These are phyloP conservation scores for Falco cherrug DNA, from an alignment of 2,797 vertebrate species.

Conservation along the genomic window DNA sequence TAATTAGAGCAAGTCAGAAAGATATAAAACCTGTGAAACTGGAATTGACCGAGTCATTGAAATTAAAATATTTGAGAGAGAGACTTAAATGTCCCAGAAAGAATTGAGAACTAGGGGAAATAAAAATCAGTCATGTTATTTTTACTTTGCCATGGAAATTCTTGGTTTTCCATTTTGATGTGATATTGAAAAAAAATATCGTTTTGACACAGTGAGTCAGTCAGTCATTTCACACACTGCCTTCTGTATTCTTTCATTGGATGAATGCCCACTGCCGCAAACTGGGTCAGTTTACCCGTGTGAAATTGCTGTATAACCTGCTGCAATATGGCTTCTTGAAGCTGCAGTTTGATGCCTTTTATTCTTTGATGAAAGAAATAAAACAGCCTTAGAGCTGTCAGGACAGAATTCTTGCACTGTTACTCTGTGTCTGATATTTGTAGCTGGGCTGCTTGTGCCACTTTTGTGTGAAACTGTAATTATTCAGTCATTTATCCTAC, in stretches of 20 bases:
- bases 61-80: background rate
- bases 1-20: background rate
- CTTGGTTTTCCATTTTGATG: background rate
- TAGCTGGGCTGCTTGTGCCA: background rate
- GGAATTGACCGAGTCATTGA: background rate
- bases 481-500: background rate
- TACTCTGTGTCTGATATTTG: background rate
- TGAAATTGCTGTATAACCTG: conserved; percentile 36
- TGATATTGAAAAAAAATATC: background rate
- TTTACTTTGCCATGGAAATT: background rate
- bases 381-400: background rate
- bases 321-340: conserved; percentile 17
- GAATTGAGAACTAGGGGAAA: background rate
- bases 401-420: background rate
- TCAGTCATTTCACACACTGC: conserved; percentile 15
- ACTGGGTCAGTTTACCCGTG: conserved; percentile 35
- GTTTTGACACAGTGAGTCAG: conserved; percentile 4
- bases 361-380: conserved; percentile 4
- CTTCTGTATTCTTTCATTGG: conserved; percentile 16
- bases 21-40: background rate
- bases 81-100: background rate
- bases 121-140: background rate
- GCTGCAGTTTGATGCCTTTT: conserved; percentile 28
- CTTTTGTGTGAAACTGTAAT: background rate
- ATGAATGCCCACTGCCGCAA: conserved; percentile 18